Percentiles rank a stretch among this genome's conserved stretches.
phyloP scores from a whole-genome alignment of 2,113 vertebrate species.

The Hemichromis elongatus region DNA sequence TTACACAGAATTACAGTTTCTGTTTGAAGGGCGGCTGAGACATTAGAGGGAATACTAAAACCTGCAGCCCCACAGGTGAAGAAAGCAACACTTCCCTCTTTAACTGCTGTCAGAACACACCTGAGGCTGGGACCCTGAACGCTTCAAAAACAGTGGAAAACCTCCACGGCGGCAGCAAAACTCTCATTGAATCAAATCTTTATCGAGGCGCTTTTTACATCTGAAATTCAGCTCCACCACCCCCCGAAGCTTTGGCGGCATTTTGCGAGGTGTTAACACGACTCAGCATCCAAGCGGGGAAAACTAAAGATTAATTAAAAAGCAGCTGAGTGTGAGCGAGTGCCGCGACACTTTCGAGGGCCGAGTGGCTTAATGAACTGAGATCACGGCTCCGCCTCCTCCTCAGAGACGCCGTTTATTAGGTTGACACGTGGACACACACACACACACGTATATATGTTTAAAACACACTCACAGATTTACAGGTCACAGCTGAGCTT shows the following conservation, averaged over 20 bases:
- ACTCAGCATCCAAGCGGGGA: neutral
- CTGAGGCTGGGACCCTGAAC: neutral
- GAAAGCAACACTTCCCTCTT: constrained; percentile 6
- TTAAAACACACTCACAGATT: neutral
- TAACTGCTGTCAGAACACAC: constrained; percentile 26
- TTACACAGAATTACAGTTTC: constrained; percentile 38
- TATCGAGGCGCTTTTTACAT: neutral
- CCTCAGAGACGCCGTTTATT: neutral
- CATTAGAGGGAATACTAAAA: constrained; percentile 20
- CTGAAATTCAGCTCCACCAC: neutral
- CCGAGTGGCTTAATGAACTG: constrained; percentile 54
- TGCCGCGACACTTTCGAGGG: constrained; percentile 29
- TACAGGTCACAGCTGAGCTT: neutral
- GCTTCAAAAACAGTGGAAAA: neutral
- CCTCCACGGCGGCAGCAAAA: neutral
- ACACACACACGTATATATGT: neutral
- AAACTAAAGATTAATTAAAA: constrained; percentile 64
- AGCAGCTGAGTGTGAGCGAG: constrained; percentile 5
- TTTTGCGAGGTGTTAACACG: constrained; percentile 36
- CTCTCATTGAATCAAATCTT: constrained; percentile 1
- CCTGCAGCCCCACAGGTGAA: constrained; percentile 7
- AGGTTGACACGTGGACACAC: constrained; percentile 11
- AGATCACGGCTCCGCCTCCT: constrained; percentile 46
- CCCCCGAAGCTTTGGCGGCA: neutral
- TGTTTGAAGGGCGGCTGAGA: constrained; percentile 44